A percentile compares a stretch with the other conserved stretches of the same genome.
These are phyloP conservation scores for Paracentrotus lividus DNA, from an alignment of 53 echinoderm and acorn worm species.

Conservation along the genomic window DNA sequence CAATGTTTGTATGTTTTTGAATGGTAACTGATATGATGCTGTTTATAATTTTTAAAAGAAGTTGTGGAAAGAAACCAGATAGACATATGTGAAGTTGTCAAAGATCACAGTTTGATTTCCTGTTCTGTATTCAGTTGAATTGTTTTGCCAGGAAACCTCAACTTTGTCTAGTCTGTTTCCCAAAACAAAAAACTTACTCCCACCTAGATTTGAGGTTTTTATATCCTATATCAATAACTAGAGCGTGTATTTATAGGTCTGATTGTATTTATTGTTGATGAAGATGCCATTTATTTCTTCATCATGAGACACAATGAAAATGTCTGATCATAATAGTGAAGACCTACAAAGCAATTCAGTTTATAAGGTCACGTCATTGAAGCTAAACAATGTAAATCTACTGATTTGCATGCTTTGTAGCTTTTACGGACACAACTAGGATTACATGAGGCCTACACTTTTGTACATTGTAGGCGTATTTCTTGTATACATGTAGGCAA, in stretches of 20 bases:
- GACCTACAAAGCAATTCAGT: no score
- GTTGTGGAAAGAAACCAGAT: not conserved
- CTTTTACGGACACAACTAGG: no score
- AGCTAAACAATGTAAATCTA: no score
- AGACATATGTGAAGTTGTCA: not conserved
- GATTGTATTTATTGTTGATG: not conserved
- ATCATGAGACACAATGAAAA: not conserved
- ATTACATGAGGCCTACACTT: no score
- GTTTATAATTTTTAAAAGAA: not conserved
- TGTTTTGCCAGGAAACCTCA: constrained; percentile 30
- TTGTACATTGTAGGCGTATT: no score
- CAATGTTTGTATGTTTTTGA: not conserved
- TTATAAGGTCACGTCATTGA: no score
- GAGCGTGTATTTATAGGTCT: constrained; percentile 2
- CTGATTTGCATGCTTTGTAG: no score
- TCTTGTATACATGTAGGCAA: no score
- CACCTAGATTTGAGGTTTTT: constrained; percentile 48
- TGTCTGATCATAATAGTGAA: not conserved
- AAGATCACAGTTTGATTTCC: constrained; percentile 37
- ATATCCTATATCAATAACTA: not conserved
- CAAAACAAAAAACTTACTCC: constrained; percentile 36
- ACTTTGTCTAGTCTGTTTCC: constrained; percentile 58
- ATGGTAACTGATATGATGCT: not conserved
- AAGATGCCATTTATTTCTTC: not conserved
- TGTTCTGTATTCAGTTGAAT: constrained; percentile 15